Evolutionary conservation across 2,797 vertebrate genomes (phyloP), one percentile per base, ranked within the genome.

Genomic region (Thalassophryne amazonica): DNA sequence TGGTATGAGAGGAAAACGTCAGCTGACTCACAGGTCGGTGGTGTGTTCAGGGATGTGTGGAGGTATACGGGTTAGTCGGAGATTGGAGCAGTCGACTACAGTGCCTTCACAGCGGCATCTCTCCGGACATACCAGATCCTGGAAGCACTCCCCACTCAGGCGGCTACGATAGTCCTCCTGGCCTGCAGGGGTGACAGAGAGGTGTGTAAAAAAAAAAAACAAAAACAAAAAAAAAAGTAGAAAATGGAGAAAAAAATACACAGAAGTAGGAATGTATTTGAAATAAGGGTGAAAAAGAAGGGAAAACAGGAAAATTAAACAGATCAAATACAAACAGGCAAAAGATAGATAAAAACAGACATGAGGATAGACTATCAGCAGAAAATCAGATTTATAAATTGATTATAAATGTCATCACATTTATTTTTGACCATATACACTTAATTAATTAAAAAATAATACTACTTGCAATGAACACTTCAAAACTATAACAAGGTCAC

Each of bases 11-110:
- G n/a, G n/a, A 25, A 15, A 38, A 33, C 7, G 2, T 0, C 1
- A 5, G 22, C 14, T 27, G 37, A 91, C 95, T 97, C 80, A 98
- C 96, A 98, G 90, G 54, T 98, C 96, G 1, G 93, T 94, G 50
- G 93, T 93, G 42, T 98, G 94, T 39, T 98, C 95, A 0, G 96
- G 96, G 16, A 98, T 88, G 78, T 98, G 93, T 3, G 83, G 74
- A 0, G 96, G 96, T 25, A 95, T 45, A 0, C 92, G 93, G 64
- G 87, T 86, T 42, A 98, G 90, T 63, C 95, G 97, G 52, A 98
- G 96, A 76, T 95, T 98, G 53, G 95, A 95, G 86, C 96, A 98
- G 87, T 98, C 96, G 7, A 98, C 94, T n/a, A 97, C 57, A 0
- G 95, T 98, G 37, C 95, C 95, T 73, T 98, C 96, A 0, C 96